Evolutionary conservation across 2,888 invertebrate genomes (phyloP), one percentile per base, ranked within the genome.

Genomic region (Lacanobia oleracea): DNA sequence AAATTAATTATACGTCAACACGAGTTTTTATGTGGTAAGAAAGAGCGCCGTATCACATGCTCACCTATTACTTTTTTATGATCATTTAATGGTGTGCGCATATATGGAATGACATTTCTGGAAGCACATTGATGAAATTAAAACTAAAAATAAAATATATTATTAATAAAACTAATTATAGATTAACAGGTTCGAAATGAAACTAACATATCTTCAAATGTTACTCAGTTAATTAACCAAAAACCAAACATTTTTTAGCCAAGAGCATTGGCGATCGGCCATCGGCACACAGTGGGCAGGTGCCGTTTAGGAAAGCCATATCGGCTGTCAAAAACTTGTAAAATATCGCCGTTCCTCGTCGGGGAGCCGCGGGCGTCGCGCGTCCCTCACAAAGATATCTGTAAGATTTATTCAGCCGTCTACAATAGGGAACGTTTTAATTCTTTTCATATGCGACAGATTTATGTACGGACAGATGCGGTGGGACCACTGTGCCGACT

Each of bases 261-360:
- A 45, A 69, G 63, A 72, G 81, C 67, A 75, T 86, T 86, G 84
- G 79, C 84, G 84, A 84, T 82, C 77, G 79, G 74, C 84, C 85
- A 82, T 84, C 85, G 83, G 81, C 81, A 87, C 88, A 86, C 90
- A 87, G 89, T 88, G 92, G 91, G 94, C 94, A 94, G 94, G 94
- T 94, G 94, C 89, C 92, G 95, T 94, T 96, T 94, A 95, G 95
- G 94, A 95, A 96, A 96, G 96, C 96, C 96, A 96, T 97, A 96
- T 94, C 95, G 94, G 93, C 96, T 97, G 97, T 97, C 97, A 97
- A 97, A 97, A 97, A 97, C 96, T 97, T 96, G 96, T 97, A 96
- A 97, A 97, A 97, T 97, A 97, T 97, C 95, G 96, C 95, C 94
- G 93, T 92, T 92, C 92, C 94, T 94, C 94, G 94, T 93, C 89